A percentile compares a stretch with the other conserved stretches of the same genome.
Evolutionary conservation across 2,888 invertebrate species (phyloP).

Genomic region (Hydrotaea diabolus): DNA sequence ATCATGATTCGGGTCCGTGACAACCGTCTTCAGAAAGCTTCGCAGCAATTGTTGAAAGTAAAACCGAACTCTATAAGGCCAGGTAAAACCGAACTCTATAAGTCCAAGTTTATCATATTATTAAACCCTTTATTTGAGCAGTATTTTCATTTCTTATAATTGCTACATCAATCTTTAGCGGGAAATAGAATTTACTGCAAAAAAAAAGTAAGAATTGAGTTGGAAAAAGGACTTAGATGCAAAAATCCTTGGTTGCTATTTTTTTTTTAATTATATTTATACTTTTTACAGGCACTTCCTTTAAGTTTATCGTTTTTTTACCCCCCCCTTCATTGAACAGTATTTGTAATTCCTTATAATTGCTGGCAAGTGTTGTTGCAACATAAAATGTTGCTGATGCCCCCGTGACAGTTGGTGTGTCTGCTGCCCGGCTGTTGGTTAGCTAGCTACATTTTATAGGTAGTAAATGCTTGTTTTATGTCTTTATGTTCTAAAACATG

Average conservation of each 20-base stretch:
- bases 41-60: too few species aligned
- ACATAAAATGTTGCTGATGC: neutral
- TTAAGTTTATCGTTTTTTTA: neutral
- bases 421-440: neutral
- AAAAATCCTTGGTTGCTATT: too few species aligned
- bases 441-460: slow-evolving; percentile 12
- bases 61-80: too few species aligned
- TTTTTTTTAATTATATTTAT: neutral
- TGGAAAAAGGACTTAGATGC: too few species aligned
- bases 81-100: too few species aligned
- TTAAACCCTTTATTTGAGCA: too few species aligned
- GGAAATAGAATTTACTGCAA: too few species aligned
- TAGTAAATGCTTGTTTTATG: slow-evolving; percentile 29
- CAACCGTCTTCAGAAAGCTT: too few species aligned
- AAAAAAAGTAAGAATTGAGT: too few species aligned
- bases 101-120: too few species aligned
- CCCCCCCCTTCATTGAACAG: neutral
- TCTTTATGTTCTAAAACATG: slow-evolving; percentile 48
- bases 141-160: too few species aligned
- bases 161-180: slow-evolving; percentile 9
- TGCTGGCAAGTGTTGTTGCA: slow-evolving; percentile 19
- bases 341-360: slow-evolving; percentile 23
- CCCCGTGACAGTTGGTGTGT: neutral
- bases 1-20: too few species aligned
- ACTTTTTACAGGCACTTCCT: neutral